Base-by-base conservation (phyloP, 2,113 vertebrate genomes). In the Fulica atra region DNA sequence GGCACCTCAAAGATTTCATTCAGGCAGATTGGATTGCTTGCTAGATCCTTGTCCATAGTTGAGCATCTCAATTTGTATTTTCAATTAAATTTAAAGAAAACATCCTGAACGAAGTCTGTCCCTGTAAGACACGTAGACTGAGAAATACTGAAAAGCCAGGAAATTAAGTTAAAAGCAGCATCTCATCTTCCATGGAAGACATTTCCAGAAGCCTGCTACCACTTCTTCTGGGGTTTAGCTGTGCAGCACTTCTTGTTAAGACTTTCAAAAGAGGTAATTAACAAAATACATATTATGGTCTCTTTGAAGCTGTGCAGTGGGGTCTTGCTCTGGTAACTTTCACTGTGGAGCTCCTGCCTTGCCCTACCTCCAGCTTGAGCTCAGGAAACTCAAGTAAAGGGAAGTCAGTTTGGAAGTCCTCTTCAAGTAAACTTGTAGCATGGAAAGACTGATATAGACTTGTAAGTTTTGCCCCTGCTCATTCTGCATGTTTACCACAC, bases 141-240 rank as follows among this genome's bases (percentile, higher is more conserved):
- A 8, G 48, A 93, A 86, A 88, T 74, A 63, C 28, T 35, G 46
- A 78, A 95, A 94, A 88, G 12, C 4, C 2, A 3, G n/a, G 15
- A 96, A 93, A 93, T 81, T 73, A 86, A 35, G 57, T 88, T 72
- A 90, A 78, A 92, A 96, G 26, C 29, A 70, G n/a, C 26, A 64
- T 88, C 68, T 86, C 48, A 60, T 31, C 36, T 78, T 94, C 42
- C 17, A 25, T 35, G 57, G 70, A 83, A 60, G 26, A 4, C 8
- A 60, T 86, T 90, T 88, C 48, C 71, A 11, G 81, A 48, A 48
- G 21, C 21, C 28, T 86, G 36, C 36, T 50, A 83, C 63, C 16
- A 51, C 23, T 85, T 68, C 44, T 73, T 89, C 42, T 54, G 60
- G 60, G 66, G 66, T 92, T 85, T 82, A 74, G 6, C 44, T 80